Base-by-base conservation (phyloP, 37 sponge, comb jelly and placozoan species). In the Axinella damicornis region DNA sequence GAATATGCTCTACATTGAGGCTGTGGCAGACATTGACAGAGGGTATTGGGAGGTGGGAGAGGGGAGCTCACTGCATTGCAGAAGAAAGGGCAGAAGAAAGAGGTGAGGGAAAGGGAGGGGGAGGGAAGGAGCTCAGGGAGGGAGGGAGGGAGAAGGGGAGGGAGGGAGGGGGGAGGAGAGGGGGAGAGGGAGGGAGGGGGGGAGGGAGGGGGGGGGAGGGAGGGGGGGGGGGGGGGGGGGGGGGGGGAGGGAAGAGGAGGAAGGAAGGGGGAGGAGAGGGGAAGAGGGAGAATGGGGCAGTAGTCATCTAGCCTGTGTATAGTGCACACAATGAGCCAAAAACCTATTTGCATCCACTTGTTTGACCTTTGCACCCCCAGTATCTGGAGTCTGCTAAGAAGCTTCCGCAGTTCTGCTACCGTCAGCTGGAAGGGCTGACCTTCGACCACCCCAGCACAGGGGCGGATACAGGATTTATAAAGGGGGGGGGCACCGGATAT, bases 161-260 rank as follows among this genome's bases (percentile, higher is more conserved):
- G 25, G 65, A 2, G 61, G n/a, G 5, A 35, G 77, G 20, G 34
- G 32, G 53, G 53, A 35, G 69, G 0, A 15, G 81, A n/a, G 53
- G 81, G 69, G 69, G n/a, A n/a, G n/a, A n/a, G n/a, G n/a, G 52
- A 89, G 78, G 72, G 83, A 89, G 62, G 85, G 83, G 63, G 90
- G 83, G 16, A 62, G 81, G 31, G 38, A 6, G 19, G 58, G 36
- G 34, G 68, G 30, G 9, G 46, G 28, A 5, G 31, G 15, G 53
- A 30, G 53, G 34, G 33, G n/a, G 34, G 12, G 67, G 66, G 18
- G 46, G 83, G 63, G 90, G 83, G 16, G 52, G 81, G 31, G 38
- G 18, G 19, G 58, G 36, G 34, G 30, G 37, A 53, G 30, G 31
- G 52, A 30, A 31, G 32, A 53, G 31, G 53, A 5, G 2, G 28